These are phyloP conservation scores for Helostoma temminkii DNA, from an alignment of 2,797 vertebrate species.

Conservation along the genomic window DNA sequence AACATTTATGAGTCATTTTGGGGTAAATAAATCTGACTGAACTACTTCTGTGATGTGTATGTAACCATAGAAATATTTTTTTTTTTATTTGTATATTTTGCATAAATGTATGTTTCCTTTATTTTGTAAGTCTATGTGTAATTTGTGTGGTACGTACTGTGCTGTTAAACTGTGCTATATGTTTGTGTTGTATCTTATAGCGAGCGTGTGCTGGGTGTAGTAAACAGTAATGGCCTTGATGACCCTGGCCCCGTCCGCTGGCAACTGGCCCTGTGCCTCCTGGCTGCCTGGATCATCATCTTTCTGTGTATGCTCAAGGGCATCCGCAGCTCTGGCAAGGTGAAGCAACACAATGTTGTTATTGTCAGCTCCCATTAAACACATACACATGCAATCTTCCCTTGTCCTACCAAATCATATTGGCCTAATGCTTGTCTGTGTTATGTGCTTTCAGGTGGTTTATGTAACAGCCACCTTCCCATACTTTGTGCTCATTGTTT, in stretches of 20 bases:
- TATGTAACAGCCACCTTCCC: constrained; percentile 90
- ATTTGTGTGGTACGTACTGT: not conserved
- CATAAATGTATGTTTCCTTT: too few relatives aligned
- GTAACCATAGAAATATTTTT: too few relatives aligned
- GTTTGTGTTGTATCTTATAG: constrained; percentile 63
- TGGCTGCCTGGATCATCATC: constrained; percentile 88
- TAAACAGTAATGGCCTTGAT: constrained; percentile 83
- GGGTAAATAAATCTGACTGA: too few relatives aligned
- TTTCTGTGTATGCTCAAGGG: constrained; percentile 89
- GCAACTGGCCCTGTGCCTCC: constrained; percentile 86
- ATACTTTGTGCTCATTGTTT: constrained; percentile 86
- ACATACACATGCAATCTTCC: not conserved
- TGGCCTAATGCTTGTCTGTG: constrained; percentile 13
- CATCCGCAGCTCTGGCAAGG: constrained; percentile 90
- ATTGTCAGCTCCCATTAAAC: constrained; percentile 18
- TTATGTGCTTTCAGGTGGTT: constrained; percentile 80
- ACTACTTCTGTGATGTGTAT: too few relatives aligned
- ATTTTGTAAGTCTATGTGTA: too few relatives aligned
- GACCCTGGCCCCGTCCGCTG: constrained; percentile 87
- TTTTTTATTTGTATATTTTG: too few relatives aligned
- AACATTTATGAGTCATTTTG: too few relatives aligned
- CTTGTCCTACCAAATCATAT: not conserved
- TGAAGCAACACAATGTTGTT: constrained; percentile 54
- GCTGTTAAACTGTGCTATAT: not conserved
- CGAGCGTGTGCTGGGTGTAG: constrained; percentile 84